Base-by-base conservation (phyloP, 2,888 invertebrate species). In the Nymphalis urticae region DNA sequence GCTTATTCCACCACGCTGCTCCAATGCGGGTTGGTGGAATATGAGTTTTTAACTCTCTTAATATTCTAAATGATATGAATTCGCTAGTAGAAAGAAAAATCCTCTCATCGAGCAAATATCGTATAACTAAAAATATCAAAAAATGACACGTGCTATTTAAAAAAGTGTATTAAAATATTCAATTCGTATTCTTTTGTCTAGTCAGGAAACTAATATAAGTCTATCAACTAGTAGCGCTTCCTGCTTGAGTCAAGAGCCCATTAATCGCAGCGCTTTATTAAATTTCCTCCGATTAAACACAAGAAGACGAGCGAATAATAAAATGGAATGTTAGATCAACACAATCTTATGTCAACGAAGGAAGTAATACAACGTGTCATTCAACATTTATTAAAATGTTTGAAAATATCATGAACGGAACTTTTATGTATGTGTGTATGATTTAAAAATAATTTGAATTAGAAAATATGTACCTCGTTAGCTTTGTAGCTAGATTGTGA, bases 201-300 rank as follows among this genome's bases (percentile, higher is more conserved):
- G 16, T 61, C 53, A 68, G 19, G 32, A 60, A 48, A 64, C 42
- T 24, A 62, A 64, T 69, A 68, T 65, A 69, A 66, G 59, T 73
- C 56, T 42, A 48, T 60, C 48, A 36, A 48, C 65, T 17, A 64
- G 54, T 48, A 66, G 42, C 60, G 48, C 58, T 71, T 73, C 73
- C 73, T 73, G 71, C 67, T 62, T 48, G 62, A 66, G 70, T 71
- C 67, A 66, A 71, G 66, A 75, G 72, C 73, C 73, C 72, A 82
- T 86, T 84, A 85, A 87, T 85, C 80, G 75, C 76, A 67, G 66
- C 68, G 75, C 76, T 80, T 84, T 82, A 87, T 86, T 84, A 83
- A 84, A 85, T 83, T 84, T 82, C 82, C 82, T 83, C 79, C 78
- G 73, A 78, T 76, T 75, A 73, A 77, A 79, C 76, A 76, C 78